Conservation (phyloP, 2,113 vertebrate species). For the Megalops atlanticus region DNA sequence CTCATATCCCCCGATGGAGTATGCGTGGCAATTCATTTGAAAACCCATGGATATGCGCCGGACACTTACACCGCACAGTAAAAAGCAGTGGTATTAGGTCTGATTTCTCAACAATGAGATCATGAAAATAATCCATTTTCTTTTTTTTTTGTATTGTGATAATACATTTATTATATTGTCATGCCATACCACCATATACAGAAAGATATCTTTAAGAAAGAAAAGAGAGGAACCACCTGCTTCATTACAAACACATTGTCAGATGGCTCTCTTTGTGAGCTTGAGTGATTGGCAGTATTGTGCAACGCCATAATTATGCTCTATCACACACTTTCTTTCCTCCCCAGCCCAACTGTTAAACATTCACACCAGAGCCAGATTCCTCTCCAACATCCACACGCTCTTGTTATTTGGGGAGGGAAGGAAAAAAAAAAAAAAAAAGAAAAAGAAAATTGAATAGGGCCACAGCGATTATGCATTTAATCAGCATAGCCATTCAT, state of each 20-base stretch:
- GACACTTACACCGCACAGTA: not conserved
- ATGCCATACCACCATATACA: too few relatives aligned
- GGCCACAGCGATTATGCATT: not conserved
- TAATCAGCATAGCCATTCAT: not conserved
- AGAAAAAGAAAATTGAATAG: not conserved
- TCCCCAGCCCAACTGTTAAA: not conserved
- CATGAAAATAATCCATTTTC: not conserved
- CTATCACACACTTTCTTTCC: not conserved
- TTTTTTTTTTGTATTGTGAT: too few relatives aligned
- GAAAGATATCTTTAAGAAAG: too few relatives aligned
- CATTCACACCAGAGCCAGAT: not conserved
- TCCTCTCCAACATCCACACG: not conserved
- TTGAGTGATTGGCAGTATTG: not conserved
- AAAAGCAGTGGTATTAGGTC: not conserved
- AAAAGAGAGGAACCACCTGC: too few relatives aligned
- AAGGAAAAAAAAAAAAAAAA: too few relatives aligned
- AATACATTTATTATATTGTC: too few relatives aligned
- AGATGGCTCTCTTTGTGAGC: too few relatives aligned
- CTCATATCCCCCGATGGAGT: not conserved
- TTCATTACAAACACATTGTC: too few relatives aligned
- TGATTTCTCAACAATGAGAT: not conserved
- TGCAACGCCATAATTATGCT: not conserved
- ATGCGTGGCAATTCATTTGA: not conserved
- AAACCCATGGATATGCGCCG: not conserved
- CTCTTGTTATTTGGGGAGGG: not conserved